Evolutionary conservation across 1,140 invertebrate species (phyloP), one percentile per base, ranked within the genome.

Genomic region (Euwallacea similis): DNA sequence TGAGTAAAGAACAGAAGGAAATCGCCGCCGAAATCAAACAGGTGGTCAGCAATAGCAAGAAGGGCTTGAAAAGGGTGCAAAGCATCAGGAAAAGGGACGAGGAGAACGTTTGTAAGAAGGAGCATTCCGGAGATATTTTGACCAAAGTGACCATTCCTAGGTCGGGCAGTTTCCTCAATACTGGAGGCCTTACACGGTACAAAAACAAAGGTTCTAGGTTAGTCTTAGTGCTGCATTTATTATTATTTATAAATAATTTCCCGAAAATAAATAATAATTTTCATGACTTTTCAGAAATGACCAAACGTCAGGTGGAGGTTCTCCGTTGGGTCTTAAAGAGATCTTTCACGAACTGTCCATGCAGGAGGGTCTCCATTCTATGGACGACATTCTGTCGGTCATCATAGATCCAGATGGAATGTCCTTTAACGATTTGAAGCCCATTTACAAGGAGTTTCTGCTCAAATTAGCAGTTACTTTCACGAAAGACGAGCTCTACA

Each of bases 381-480:
- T 95, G 81, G 93, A 96, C 80, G 93, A 95, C 77, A 94, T 96
- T 65, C 85, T 96, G 11, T 90, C 90, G 74, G 90, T 90, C 73
- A 94, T 96, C 75, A 93, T 95, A 71, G 92, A 94, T 83, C 88
- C 92, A 0, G 91, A 94, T 79, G 93, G 94, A 59, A 95, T 96
- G 93, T 94, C 92, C 16, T 96, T 94, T 82, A 95, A 95, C 82
- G 93, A 95, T 75, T 83, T 95, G 58, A 94, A 94, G 81, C 93
- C 94, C 4, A 90, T 94, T 47, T 94, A 96, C 79, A 93, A 94
- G 81, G 93, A 95, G 83, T 93, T 95, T 77, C 82, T 95, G 33
- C 80, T 95, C 53, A 94, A 95, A 83, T 83, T 95, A 62, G 92
- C 93, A 0, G 87, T 94, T 0, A 95, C 93, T 0, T 82, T 96